phyloP scores from a whole-genome alignment of 1,140 invertebrate genomes.

The Micrasema minimum region DNA sequence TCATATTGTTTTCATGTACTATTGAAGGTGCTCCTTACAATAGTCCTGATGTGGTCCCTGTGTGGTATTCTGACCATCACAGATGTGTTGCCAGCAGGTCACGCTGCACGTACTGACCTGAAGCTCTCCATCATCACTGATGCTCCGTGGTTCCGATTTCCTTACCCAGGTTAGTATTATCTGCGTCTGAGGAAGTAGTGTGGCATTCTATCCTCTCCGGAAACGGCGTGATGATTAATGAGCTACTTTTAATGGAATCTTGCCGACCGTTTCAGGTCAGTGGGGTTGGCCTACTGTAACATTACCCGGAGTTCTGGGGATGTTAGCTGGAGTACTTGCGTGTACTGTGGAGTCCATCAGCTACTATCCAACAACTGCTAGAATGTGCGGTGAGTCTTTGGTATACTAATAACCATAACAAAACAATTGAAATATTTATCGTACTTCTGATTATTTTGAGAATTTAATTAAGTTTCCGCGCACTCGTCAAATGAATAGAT shows the following conservation, averaged over 20 bases:
- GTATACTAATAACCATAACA: too few relatives aligned
- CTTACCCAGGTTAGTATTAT: constrained; percentile 76
- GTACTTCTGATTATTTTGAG: too few relatives aligned
- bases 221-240: too few relatives aligned
- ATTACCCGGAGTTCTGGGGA: constrained; percentile 80
- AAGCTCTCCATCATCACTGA: constrained; percentile 78
- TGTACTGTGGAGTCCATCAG: constrained; percentile 89
- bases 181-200: too few relatives aligned
- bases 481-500: too few relatives aligned
- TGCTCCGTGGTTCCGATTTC: constrained; percentile 85
- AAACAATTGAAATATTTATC: too few relatives aligned
- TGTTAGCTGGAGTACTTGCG: constrained; percentile 85
- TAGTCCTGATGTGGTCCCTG: constrained; percentile 82
- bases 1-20: not conserved
- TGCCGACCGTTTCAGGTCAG: constrained; percentile 79
- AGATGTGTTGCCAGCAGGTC: constrained; percentile 72
- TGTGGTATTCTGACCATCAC: constrained; percentile 80
- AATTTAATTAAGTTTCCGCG: too few relatives aligned
- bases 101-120: constrained; percentile 82
- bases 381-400: constrained; percentile 75
- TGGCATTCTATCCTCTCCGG: too few relatives aligned
- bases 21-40: constrained; percentile 80
- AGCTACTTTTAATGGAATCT: too few relatives aligned
- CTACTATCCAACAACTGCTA: constrained; percentile 88
- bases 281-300: constrained; percentile 87